phyloP scores from a whole-genome alignment of 2,113 vertebrate genomes.

The Tympanuchus pallidicinctus region DNA sequence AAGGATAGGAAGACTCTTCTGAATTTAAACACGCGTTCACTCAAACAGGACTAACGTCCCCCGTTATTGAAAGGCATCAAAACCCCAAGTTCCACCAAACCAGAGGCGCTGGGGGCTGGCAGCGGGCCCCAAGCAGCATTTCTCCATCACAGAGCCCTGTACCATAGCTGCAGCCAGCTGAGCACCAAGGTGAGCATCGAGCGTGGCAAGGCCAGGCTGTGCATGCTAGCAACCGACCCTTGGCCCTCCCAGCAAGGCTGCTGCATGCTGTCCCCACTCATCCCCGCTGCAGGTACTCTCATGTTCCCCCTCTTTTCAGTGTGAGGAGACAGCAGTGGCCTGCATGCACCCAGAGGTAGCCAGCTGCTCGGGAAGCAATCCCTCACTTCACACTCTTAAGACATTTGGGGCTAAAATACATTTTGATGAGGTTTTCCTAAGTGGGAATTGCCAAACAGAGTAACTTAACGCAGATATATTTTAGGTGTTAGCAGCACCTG shows the following conservation, averaged over 20 bases:
- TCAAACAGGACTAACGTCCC: neutral
- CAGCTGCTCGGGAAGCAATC: neutral
- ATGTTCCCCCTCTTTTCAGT: rapidly evolving
- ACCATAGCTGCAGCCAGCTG: neutral
- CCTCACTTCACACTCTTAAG: neutral
- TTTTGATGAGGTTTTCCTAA: neutral
- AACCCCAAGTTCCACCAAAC: neutral
- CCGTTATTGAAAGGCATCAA: neutral
- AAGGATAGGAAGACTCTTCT: neutral
- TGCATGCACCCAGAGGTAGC: neutral
- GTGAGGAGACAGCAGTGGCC: neutral
- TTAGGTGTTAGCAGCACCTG: neutral
- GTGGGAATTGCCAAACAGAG: neutral
- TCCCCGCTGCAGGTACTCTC: neutral
- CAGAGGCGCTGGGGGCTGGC: neutral
- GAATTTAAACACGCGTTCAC: neutral
- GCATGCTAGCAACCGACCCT: neutral
- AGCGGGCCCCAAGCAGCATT: neutral
- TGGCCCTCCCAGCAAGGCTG: neutral
- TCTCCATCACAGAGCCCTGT: neutral
- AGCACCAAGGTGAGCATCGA: rapidly evolving
- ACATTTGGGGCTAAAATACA: conserved; percentile 22
- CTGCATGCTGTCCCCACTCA: neutral
- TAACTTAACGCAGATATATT: neutral
- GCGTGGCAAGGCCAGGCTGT: neutral